Evolutionary conservation across 2,888 invertebrate species (phyloP).

Genomic region (Tipula vernalis): DNA sequence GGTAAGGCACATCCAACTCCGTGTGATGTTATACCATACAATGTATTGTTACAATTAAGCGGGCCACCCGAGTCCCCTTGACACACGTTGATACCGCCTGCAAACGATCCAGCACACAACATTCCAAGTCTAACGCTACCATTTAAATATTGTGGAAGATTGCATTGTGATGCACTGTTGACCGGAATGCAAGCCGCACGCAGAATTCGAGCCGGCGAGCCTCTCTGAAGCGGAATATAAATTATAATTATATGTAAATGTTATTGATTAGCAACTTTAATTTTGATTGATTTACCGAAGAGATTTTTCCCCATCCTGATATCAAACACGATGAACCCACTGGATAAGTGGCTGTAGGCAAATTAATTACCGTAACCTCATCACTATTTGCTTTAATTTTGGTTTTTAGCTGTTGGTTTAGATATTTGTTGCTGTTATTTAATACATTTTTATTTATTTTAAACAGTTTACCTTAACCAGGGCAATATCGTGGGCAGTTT

Average conservation of each 20-base stretch:
- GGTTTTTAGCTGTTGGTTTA: not conserved
- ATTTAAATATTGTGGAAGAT: not conserved
- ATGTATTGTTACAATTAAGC: not conserved
- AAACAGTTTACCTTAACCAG: not conserved
- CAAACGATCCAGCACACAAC: conserved; percentile 13
- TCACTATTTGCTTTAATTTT: not conserved
- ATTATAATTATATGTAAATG: not conserved
- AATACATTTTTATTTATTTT: not conserved
- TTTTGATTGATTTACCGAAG: not conserved
- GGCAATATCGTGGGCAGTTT: not conserved
- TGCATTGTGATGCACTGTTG: conserved; percentile 8
- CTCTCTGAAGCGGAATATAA: not conserved
- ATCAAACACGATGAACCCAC: not conserved
- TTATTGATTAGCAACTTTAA: not conserved
- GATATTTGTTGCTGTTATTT: not conserved
- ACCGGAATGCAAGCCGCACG: not conserved
- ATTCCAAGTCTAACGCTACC: conserved; percentile 5
- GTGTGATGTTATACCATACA: conserved; percentile 1
- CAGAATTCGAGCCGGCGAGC: not conserved
- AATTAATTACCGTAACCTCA: not conserved
- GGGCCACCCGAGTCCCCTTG: conserved; percentile 13
- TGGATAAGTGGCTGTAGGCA: not conserved
- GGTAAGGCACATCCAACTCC: not conserved
- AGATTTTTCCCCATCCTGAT: conserved; percentile 12
- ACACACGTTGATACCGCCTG: conserved; percentile 11